Evolutionary conservation across 1,140 invertebrate species (phyloP), one percentile per base, ranked within the genome.

Genomic region (Drosophila sucinea): DNA sequence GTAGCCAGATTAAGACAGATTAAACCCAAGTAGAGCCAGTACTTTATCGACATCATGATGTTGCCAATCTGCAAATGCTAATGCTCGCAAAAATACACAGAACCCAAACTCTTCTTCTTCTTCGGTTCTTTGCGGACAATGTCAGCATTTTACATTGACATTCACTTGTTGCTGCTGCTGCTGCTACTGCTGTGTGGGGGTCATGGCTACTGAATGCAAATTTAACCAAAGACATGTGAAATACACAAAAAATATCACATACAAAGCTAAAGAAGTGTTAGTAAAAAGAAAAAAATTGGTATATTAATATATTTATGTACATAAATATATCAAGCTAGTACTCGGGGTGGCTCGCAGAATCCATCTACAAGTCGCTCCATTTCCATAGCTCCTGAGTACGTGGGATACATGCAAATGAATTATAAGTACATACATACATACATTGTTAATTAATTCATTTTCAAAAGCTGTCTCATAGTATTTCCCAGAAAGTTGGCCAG

Each of bases 141-240:
- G 32, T 58, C 56, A 58, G 56, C 56, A 58, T 35, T 58, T 58
- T 58, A 25, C 56, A 58, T 35, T 58, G 56, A 35, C 56, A 58
- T 35, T 35, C 17, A 35, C 3, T 10, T 23, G n/a, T 11, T 56
- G 54, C 10, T 56, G 29, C 27, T 33, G 17, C 17, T 17, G 17
- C 17, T 17, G 17, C 17, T 17, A 17, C 17, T 17, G 17, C 17
- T 17, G 17, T 17, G 11, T 35, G 30, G 32, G 32, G 55, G 32
- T 57, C 55, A 35, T 35, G 55, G 55, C 17, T 17, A 17, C 17
- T 35, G n/a, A 58, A 35, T 35, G 5, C 32, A 57, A 57, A 58
- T 23, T 11, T 17, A 35, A 8, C 30, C 32, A 23, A 7, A 38
- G 17, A 25, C 11, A 35, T 7, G 17, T 25, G n/a, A 32, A 55